Conservation (phyloP, 2,888 invertebrate species). For the Bellardia pandia region DNA sequence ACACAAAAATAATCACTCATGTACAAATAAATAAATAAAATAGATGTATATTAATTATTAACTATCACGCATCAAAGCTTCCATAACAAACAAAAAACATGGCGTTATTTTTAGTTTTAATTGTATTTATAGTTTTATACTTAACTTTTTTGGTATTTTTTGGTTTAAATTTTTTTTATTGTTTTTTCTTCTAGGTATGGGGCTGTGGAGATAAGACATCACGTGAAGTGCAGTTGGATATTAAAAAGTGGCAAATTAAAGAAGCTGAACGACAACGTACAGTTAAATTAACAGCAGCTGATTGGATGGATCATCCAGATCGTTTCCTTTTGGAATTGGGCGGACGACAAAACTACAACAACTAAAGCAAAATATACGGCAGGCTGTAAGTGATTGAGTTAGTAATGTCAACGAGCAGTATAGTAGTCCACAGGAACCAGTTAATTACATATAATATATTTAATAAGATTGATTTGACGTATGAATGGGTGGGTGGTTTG, state of each 20-base stretch:
- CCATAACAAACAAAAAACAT: constrained; percentile 68
- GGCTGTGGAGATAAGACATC: constrained; percentile 92
- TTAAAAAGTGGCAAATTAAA: constrained; percentile 95
- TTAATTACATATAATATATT: constrained; percentile 54
- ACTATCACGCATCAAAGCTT: constrained; percentile 69
- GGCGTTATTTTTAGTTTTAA: constrained; percentile 22
- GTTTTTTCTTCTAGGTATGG: constrained; percentile 87
- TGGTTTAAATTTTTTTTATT: constrained; percentile 17
- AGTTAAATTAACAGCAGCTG: constrained; percentile 94
- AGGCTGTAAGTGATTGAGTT: constrained; percentile 15
- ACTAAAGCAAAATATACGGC: constrained; percentile 79
- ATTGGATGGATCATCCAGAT: constrained; percentile 98
- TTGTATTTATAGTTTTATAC: constrained; percentile 26
- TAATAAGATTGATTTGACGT: constrained; percentile 21
- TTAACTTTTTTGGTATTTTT: constrained; percentile 7
- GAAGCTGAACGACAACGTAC: constrained; percentile 94
- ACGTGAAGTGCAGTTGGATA: constrained; percentile 92
- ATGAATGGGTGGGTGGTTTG: constrained; percentile 39
- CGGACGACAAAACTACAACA: constrained; percentile 92
- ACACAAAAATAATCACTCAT: constrained; percentile 43
- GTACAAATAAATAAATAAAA: constrained; percentile 13
- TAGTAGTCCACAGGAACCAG: constrained; percentile 36
- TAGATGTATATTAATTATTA: constrained; percentile 46
- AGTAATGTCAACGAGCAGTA: background rate
- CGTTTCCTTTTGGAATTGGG: constrained; percentile 94